phyloP scores from a whole-genome alignment of 2,797 vertebrate species.

The Anabacerthia variegaticeps region DNA sequence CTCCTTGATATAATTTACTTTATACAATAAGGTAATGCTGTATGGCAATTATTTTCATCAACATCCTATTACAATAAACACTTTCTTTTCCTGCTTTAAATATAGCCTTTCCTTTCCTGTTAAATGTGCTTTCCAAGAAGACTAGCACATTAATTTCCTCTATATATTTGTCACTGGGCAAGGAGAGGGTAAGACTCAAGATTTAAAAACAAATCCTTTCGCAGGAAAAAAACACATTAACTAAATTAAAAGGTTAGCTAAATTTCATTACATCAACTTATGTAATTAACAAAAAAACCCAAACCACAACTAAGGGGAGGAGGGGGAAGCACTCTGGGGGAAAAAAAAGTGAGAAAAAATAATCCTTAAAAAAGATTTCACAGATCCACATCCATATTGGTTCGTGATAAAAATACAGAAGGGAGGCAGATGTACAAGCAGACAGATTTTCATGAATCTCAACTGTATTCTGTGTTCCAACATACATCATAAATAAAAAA shows the following conservation, averaged over 20 bases:
- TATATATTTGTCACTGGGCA: neutral
- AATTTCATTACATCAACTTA: neutral
- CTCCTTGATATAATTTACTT: neutral
- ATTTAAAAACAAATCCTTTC: constrained; percentile 1
- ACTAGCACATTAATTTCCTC: neutral
- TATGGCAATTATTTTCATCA: neutral
- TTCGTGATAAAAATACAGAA: neutral
- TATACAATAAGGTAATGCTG: neutral
- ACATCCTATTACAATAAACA: neutral
- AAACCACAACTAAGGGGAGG: neutral
- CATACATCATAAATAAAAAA: neutral
- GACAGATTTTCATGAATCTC: neutral
- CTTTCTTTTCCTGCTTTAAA: constrained; percentile 2
- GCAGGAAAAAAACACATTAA: neutral
- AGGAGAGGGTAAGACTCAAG: neutral
- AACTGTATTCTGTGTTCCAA: neutral
- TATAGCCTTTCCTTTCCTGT: neutral
- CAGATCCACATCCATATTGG: neutral
- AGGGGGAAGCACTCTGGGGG: neutral
- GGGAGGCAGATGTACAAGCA: neutral
- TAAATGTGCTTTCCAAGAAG: neutral
- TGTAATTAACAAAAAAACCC: neutral
- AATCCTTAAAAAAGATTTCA: neutral
- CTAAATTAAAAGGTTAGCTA: neutral
- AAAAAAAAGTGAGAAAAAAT: neutral